Percentiles rank a stretch among this genome's conserved stretches.
These are phyloP conservation scores for Harpalus rubripes DNA, from an alignment of 2,888 invertebrate species.

Conservation along the genomic window DNA sequence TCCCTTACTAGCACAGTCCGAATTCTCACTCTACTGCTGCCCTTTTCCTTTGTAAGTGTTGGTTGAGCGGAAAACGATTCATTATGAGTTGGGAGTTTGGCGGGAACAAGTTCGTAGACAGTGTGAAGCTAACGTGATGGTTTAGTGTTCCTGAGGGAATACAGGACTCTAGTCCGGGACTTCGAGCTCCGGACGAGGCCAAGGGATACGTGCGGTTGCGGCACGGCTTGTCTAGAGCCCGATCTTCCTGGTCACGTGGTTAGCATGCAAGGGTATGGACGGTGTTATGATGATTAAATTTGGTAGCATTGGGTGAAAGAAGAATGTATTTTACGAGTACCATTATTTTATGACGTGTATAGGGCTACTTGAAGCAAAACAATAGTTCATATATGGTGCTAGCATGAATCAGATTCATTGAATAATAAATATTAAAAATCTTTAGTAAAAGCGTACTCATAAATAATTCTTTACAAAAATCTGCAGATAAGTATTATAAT, in stretches of 20 bases:
- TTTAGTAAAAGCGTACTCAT: no score
- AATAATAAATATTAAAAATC: no score
- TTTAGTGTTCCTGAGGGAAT: conserved; percentile 32
- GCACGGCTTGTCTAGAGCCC: not conserved
- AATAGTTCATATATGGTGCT: no score
- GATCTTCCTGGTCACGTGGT: not conserved
- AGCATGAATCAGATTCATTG: no score
- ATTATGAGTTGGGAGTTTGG: conserved; percentile 47
- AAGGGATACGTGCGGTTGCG: not conserved
- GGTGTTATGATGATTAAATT: not conserved
- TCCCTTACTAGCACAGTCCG: not conserved
- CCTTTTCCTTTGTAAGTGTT: conserved; percentile 10
- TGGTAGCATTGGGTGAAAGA: not conserved
- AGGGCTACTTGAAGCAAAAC: no score
- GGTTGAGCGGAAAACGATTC: conserved; percentile 50
- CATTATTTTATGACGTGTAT: no score
- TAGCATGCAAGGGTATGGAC: not conserved
- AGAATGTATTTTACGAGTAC: no score
- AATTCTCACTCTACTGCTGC: not conserved
- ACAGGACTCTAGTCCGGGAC: not conserved
- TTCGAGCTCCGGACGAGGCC: conserved; percentile 1
- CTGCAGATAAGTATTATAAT: no score
- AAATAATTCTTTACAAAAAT: no score
- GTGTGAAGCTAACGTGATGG: conserved; percentile 43
- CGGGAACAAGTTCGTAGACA: conserved; percentile 42